These are phyloP conservation scores for Pterois miles DNA, from an alignment of 2,797 vertebrate species.

Conservation along the genomic window DNA sequence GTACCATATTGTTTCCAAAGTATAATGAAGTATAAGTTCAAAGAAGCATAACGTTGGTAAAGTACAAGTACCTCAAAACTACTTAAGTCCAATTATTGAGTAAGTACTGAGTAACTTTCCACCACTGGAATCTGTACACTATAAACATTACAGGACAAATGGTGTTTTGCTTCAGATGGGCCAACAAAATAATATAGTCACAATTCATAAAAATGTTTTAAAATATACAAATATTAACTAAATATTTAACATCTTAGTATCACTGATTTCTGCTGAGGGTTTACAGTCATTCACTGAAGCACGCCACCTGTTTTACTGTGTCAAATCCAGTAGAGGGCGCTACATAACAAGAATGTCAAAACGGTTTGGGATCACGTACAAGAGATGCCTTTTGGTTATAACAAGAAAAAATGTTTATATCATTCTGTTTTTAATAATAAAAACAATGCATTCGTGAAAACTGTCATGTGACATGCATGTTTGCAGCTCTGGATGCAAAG, in stretches of 20 bases:
- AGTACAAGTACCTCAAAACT: not conserved
- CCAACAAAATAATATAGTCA: not conserved
- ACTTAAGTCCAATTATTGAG: not conserved
- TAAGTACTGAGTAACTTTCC: not conserved
- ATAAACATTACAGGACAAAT: not conserved
- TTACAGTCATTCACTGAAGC: not conserved
- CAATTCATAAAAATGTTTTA: not conserved
- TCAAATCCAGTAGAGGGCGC: slow-evolving; percentile 6
- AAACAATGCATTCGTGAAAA: not conserved
- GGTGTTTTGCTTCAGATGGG: not conserved
- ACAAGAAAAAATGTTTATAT: not conserved
- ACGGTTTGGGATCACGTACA: not conserved
- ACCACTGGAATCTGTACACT: not conserved
- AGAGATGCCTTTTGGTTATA: not conserved
- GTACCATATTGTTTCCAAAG: not conserved
- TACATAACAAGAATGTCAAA: not conserved
- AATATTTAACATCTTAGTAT: not conserved
- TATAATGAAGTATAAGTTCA: not conserved
- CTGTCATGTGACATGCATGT: not conserved
- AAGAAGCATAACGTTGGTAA: not conserved
- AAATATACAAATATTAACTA: not conserved
- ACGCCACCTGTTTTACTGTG: not conserved
- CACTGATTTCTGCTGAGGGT: not conserved
- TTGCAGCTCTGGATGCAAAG: not conserved
- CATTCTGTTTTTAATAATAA: not conserved